Percentiles rank a stretch among this genome's conserved stretches.
Conservation (phyloP, 2,797 vertebrate species). For the Margarornis squamiger region DNA sequence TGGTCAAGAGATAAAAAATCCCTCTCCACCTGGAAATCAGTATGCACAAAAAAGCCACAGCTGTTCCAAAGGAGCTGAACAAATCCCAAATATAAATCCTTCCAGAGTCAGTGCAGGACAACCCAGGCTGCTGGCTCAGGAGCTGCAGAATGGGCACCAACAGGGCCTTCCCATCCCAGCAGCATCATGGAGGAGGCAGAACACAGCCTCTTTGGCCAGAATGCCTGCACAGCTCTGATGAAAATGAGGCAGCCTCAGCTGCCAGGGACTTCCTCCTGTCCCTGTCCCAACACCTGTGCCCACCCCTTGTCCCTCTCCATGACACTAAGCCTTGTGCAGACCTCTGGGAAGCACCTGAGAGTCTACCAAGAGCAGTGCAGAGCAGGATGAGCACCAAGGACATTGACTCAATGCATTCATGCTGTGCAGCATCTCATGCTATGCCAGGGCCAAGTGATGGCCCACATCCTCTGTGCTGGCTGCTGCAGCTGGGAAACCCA, state of each 20-base stretch:
- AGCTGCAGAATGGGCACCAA: neutral
- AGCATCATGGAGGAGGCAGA: neutral
- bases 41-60: neutral
- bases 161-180: neutral
- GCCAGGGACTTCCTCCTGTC: neutral
- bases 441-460: accelerated
- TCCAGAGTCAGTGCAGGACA: neutral
- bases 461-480: accelerated
- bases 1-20: neutral
- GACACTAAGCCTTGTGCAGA: neutral
- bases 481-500: accelerated
- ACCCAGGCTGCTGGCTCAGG: neutral
- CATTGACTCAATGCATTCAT: accelerated
- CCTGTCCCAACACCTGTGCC: accelerated
- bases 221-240: accelerated
- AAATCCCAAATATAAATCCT: neutral
- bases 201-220: neutral
- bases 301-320: too few species aligned
- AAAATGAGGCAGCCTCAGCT: neutral
- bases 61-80: neutral
- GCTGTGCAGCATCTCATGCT: neutral
- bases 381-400: neutral
- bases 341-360: neutral
- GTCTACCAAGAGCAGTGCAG: neutral
- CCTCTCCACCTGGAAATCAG: neutral